Evolutionary conservation across 1,140 invertebrate species (phyloP).

Genomic region (Euwallacea similis): DNA sequence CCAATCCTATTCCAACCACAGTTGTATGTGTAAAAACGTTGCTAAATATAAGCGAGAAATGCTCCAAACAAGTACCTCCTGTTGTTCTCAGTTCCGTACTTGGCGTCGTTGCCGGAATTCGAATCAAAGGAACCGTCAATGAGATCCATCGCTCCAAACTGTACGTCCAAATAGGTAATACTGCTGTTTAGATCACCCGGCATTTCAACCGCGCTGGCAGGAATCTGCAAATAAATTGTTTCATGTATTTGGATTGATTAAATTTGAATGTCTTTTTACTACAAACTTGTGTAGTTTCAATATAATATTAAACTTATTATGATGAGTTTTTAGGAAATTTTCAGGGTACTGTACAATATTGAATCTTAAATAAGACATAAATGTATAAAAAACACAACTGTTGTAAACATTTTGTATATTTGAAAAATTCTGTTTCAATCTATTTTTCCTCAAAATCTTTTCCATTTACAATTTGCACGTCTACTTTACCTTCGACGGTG

Average conservation of each 20-base stretch:
- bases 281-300: too few species aligned
- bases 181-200: slow-evolving; percentile 76
- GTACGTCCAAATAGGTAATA: slow-evolving; percentile 84
- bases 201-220: slow-evolving; percentile 93
- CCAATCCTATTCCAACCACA: background rate
- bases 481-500: slow-evolving; percentile 76
- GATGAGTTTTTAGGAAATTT: too few species aligned
- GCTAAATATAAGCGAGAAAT: slow-evolving; percentile 3
- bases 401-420: too few species aligned
- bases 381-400: too few species aligned
- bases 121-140: slow-evolving; percentile 62
- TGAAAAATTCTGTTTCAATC: too few species aligned
- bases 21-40: background rate
- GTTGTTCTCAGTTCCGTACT: slow-evolving; percentile 26
- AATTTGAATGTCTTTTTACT: background rate
- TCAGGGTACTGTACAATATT: too few species aligned
- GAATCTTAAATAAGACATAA: too few species aligned
- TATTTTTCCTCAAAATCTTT: too few species aligned
- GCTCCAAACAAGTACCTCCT: slow-evolving; percentile 22
- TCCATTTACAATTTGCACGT: background rate
- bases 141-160: slow-evolving; percentile 91
- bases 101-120: slow-evolving; percentile 59
- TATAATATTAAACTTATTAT: too few species aligned
- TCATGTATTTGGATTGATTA: background rate
- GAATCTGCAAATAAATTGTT: slow-evolving; percentile 65